phyloP scores from a whole-genome alignment of 2,888 invertebrate genomes.

The Ophion slaviceki region DNA sequence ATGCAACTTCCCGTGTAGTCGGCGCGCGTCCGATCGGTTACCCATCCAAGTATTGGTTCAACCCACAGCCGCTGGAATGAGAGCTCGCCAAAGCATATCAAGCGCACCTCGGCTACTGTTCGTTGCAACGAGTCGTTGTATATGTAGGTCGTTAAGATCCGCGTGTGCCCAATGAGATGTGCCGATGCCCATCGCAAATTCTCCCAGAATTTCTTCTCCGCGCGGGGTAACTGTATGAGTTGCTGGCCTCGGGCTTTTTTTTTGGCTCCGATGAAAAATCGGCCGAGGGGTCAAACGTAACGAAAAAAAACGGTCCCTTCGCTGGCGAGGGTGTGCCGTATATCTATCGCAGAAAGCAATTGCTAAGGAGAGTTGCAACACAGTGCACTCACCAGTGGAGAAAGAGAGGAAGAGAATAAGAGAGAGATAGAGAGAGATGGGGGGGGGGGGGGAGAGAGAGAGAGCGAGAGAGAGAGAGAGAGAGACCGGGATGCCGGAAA shows the following conservation, averaged over 20 bases:
- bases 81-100: background rate
- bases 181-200: constrained; percentile 32
- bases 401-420: constrained; percentile 35
- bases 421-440: constrained; percentile 21
- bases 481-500: constrained; percentile 65
- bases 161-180: constrained; percentile 2
- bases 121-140: background rate
- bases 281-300: constrained; percentile 58
- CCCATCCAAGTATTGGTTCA: background rate
- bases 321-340: constrained; percentile 7
- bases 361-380: constrained; percentile 44
- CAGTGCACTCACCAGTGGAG: constrained; percentile 21
- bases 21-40: background rate
- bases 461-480: constrained; percentile 17
- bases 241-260: constrained; percentile 37
- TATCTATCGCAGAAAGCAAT: constrained; percentile 34
- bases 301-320: constrained; percentile 50
- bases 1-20: too few species aligned
- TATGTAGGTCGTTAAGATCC: background rate
- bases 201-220: constrained; percentile 51
- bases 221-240: constrained; percentile 29
- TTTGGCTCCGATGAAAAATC: constrained; percentile 65
- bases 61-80: background rate
- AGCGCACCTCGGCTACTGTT: background rate
- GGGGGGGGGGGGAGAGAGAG: constrained; percentile 21